phyloP scores from a whole-genome alignment of 2,888 invertebrate species.

The Catocala fraxini region DNA sequence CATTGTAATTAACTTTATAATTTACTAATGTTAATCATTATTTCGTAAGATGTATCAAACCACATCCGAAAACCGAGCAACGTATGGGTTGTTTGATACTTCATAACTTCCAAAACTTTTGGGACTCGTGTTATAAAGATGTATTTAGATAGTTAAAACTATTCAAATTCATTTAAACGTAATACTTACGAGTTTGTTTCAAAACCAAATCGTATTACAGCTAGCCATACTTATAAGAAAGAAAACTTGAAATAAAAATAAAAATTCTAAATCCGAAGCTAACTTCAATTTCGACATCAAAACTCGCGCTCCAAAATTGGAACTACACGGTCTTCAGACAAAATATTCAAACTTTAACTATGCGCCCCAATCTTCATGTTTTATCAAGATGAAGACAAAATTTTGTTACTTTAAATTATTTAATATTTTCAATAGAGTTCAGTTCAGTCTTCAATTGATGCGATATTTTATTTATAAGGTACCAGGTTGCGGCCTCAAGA shows the following conservation, averaged over 20 bases:
- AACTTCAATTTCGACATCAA: slow-evolving; percentile 27
- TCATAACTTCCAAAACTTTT: too few relatives aligned
- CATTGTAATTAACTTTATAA: too few relatives aligned
- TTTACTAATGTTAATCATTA: too few relatives aligned
- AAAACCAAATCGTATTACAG: neutral
- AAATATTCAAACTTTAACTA: slow-evolving; percentile 37
- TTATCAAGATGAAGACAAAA: slow-evolving; percentile 24
- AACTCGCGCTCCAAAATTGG: slow-evolving; percentile 32
- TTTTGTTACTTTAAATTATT: slow-evolving; percentile 29
- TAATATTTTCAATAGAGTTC: slow-evolving; percentile 17
- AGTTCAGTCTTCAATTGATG: slow-evolving; percentile 11
- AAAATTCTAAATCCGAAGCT: slow-evolving; percentile 25
- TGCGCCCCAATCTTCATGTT: slow-evolving; percentile 31
- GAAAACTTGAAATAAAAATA: slow-evolving; percentile 20
- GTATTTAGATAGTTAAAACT: too few relatives aligned
- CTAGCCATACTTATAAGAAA: slow-evolving; percentile 5
- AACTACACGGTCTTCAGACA: slow-evolving; percentile 27
- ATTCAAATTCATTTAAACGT: neutral
- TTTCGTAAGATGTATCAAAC: too few relatives aligned
- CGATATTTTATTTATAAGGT: slow-evolving; percentile 22
- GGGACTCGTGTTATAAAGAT: too few relatives aligned
- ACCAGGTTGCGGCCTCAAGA: slow-evolving; percentile 14
- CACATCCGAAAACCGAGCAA: too few relatives aligned
- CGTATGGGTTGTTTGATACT: too few relatives aligned
- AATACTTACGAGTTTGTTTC: neutral